Percentiles rank a stretch among this genome's conserved stretches.
phyloP scores from a whole-genome alignment of 2,797 vertebrate genomes.

The Vipera latastei region DNA sequence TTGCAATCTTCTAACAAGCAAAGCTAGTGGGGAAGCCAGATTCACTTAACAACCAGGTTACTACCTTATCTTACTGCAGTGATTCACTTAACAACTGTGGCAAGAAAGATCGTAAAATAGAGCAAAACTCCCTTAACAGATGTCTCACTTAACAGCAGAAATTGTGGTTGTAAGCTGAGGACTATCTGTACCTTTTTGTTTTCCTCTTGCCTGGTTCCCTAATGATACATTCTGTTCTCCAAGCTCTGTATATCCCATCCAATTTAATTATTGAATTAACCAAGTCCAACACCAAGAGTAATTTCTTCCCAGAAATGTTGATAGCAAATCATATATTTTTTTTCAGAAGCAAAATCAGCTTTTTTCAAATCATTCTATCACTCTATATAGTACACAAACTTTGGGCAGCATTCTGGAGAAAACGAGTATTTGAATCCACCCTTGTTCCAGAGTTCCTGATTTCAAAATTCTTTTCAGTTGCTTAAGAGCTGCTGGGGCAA shows the following conservation, averaged over 20 bases:
- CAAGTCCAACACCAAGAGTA: not conserved
- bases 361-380: not conserved
- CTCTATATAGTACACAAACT: not conserved
- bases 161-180: not conserved
- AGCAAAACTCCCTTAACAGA: not conserved
- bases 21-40: not conserved
- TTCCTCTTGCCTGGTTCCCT: not conserved
- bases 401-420: not conserved
- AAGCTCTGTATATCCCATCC: not conserved
- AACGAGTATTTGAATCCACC: not conserved
- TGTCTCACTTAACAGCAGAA: no score
- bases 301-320: not conserved
- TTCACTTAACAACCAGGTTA: not conserved
- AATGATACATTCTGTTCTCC: not conserved
- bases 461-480: not conserved
- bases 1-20: not conserved
- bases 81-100: not conserved
- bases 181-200: not conserved
- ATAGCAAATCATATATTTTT: not conserved
- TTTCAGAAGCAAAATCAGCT: not conserved
- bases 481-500: not conserved
- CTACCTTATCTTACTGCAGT: not conserved
- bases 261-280: not conserved
- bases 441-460: not conserved
- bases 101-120: no score